These are phyloP conservation scores for Ceyx margarethae DNA, from an alignment of 2,113 vertebrate genomes.

Conservation along the genomic window DNA sequence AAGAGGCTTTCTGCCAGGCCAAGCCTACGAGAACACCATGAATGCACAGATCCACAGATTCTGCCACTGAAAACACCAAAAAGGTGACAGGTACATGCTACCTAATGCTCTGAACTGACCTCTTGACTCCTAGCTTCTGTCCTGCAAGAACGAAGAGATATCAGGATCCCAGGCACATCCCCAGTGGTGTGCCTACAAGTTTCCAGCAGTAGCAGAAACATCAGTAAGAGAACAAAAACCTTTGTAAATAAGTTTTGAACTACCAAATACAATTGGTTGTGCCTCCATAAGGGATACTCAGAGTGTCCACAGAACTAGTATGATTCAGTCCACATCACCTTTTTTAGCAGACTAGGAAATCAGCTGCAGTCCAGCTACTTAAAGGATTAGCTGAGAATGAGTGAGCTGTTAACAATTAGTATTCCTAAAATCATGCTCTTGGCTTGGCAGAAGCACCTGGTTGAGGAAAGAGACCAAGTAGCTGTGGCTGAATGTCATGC, in stretches of 20 bases:
- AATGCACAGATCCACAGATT: not conserved
- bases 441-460: not conserved
- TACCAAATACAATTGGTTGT: not conserved
- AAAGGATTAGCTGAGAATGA: not conserved
- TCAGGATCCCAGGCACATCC: not conserved
- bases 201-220: not conserved
- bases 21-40: not conserved
- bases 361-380: not conserved
- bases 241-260: not conserved
- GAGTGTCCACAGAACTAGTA: not conserved
- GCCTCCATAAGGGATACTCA: not conserved
- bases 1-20: not conserved
- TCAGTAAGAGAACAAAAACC: not conserved
- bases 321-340: not conserved
- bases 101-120: not conserved
- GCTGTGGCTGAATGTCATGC: not conserved
- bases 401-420: not conserved
- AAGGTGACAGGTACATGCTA: not conserved
- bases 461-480: not conserved
- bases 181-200: not conserved
- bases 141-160: not conserved
- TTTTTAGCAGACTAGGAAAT: not conserved
- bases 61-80: not conserved
- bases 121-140: not conserved
- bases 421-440: not conserved